Conservation (phyloP, 2,113 vertebrate species). For the Callocephalon fimbriatum region DNA sequence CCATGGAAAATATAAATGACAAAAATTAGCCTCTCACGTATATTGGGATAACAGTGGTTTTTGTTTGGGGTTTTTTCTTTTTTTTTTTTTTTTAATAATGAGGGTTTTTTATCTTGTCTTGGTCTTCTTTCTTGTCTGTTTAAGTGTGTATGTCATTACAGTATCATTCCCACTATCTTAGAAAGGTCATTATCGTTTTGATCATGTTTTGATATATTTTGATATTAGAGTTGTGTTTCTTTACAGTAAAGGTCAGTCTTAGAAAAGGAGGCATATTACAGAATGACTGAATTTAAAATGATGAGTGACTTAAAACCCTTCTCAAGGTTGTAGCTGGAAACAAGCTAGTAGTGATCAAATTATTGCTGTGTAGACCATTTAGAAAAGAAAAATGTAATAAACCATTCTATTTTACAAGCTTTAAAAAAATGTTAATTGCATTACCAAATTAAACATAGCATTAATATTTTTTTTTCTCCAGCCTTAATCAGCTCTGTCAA, state of each 20-base stretch:
- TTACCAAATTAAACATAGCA: background rate
- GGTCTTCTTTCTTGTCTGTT: background rate
- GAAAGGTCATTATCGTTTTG: background rate
- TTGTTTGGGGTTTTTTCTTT: background rate
- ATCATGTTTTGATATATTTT: background rate
- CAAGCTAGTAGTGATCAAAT: background rate
- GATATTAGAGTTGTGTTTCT: background rate
- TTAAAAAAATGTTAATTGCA: background rate
- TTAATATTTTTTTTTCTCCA: background rate
- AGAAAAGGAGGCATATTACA: background rate
- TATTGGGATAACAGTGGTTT: background rate
- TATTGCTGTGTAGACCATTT: background rate
- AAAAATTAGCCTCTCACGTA: background rate
- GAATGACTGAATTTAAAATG: background rate
- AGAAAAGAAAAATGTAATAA: background rate
- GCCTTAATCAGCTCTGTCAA: background rate
- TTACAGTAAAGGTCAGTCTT: background rate
- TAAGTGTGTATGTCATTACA: background rate
- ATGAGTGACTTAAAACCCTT: background rate
- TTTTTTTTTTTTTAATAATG: background rate
- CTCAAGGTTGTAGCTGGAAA: background rate
- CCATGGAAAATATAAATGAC: background rate
- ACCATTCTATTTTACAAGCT: background rate
- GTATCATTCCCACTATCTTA: background rate
- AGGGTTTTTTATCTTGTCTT: background rate